Conservation (phyloP, 2,888 invertebrate species). For the Andrena minutula region DNA sequence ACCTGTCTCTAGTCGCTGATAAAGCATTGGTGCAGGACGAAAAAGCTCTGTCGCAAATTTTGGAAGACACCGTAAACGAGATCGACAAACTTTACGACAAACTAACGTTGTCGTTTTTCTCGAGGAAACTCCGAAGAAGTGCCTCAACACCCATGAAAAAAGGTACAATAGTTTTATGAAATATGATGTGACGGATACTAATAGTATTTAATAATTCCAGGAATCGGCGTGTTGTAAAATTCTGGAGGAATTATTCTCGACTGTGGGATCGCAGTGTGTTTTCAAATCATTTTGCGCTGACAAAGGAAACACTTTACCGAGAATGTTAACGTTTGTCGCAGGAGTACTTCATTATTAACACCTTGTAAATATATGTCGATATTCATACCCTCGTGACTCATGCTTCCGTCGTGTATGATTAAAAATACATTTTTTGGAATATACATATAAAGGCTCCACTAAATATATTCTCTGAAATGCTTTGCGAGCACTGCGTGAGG, state of each 20-base stretch:
- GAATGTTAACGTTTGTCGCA: neutral
- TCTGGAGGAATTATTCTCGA: neutral
- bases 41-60: slow-evolving; percentile 83
- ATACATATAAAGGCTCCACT: neutral
- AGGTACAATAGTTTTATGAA: slow-evolving; percentile 46
- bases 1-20: slow-evolving; percentile 86
- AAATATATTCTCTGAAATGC: slow-evolving; percentile 20
- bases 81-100: slow-evolving; percentile 79
- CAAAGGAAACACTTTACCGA: neutral
- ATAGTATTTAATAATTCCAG: slow-evolving; percentile 59
- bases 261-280: neutral
- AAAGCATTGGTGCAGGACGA: slow-evolving; percentile 83
- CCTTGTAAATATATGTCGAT: slow-evolving; percentile 39
- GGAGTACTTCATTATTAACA: neutral
- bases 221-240: slow-evolving; percentile 71
- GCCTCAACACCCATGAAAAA: slow-evolving; percentile 73
- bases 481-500: neutral
- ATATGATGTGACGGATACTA: too few relatives aligned
- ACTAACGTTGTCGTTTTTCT: slow-evolving; percentile 71
- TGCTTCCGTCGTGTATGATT: slow-evolving; percentile 13
- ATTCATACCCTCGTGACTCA: neutral
- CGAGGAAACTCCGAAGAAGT: slow-evolving; percentile 55
- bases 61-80: slow-evolving; percentile 84
- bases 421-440: slow-evolving; percentile 35
- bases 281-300: slow-evolving; percentile 1